Evolutionary conservation across 2,113 vertebrate genomes (phyloP), one percentile per base, ranked within the genome.

Genomic region (Melanotaenia duboulayi): DNA sequence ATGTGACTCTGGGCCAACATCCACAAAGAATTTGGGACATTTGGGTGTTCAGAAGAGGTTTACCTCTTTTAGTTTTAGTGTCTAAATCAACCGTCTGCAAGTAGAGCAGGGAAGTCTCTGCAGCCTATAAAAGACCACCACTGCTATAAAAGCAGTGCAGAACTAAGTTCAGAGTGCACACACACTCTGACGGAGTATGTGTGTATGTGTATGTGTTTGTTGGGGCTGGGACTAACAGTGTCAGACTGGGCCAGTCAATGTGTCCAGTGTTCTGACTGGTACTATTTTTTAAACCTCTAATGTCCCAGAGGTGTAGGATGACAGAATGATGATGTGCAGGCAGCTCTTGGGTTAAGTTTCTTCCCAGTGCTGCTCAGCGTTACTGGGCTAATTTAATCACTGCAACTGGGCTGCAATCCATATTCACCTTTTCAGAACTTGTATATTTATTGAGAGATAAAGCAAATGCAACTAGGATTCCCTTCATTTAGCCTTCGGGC

Each of bases 1-100:
- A 28, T 51, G 56, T 2, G 22, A 51, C 48, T 65, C 17, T 55
- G 28, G 32, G 63, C 56, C 56, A 73, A 64, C 44, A 3, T 65
- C 44, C 64, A 68, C 66, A 80, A 24, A 63, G 65, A 49, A 60
- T 79, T 74, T 79, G 60, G 59, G 57, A 10, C 50, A 78, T 58
- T 44, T 25, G 28, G 48, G 35, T 32, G 48, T 66, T 61, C 23
- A 76, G 52, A 49, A n/a, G 78, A 69, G 72, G 56, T 28, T 73
- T 72, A 51, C 77, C 66, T 80, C 73, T 68, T 71, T 57, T 65
- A 76, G 72, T 84, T 92, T 92, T 89, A 83, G 86, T 74, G 76
- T 76, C 76, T 79, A 81, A 82, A 92, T 89, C 89, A 91, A 90
- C 75, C 79, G 86, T 78, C 75, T 89, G 82, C 81, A 89, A 76